phyloP scores from a whole-genome alignment of 2,797 vertebrate species.

The Numenius phaeopus region DNA sequence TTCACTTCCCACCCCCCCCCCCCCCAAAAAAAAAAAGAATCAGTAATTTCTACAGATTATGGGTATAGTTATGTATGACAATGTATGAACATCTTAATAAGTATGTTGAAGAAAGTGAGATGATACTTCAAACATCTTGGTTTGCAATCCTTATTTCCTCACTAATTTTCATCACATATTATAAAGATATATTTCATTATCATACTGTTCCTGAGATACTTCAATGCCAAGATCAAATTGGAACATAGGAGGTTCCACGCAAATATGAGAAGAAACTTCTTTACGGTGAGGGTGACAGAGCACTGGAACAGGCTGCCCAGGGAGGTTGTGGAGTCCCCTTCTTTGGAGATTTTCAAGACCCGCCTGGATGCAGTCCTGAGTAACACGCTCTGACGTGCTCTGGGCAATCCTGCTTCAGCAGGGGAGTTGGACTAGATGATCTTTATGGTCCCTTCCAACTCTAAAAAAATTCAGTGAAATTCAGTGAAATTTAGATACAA shows the following conservation, averaged over 20 bases:
- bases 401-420: no score
- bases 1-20: rapidly evolving
- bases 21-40: background rate
- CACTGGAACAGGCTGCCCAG: no score
- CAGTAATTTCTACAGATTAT: background rate
- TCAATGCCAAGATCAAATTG: background rate
- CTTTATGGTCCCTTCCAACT: no score
- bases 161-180: background rate
- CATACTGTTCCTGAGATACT: background rate
- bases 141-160: background rate
- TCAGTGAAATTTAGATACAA: background rate
- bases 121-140: background rate
- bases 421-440: no score
- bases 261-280: no score
- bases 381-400: no score
- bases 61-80: background rate
- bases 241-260: no score
- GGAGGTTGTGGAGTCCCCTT: no score
- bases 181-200: background rate
- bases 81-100: background rate
- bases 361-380: no score
- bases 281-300: no score
- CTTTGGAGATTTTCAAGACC: no score
- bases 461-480: no score
- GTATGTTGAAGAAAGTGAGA: background rate